Evolutionary conservation across 2,113 vertebrate species (phyloP).

Genomic region (Nyctibius bracteatus): DNA sequence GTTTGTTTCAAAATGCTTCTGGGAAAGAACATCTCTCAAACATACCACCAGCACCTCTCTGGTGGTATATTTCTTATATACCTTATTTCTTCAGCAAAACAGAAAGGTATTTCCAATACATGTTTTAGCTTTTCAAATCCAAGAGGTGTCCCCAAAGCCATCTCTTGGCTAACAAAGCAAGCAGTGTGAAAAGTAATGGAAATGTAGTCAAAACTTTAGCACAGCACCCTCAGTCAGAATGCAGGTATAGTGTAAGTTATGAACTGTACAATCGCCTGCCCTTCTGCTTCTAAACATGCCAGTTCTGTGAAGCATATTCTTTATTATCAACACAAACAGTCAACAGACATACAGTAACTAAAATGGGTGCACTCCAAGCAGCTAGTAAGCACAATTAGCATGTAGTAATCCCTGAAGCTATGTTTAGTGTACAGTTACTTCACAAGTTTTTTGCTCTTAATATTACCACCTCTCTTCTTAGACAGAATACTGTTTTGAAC

Average conservation of each 20-base stretch:
- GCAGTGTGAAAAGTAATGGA: background rate
- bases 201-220: background rate
- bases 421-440: background rate
- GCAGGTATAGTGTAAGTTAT: background rate
- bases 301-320: background rate
- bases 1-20: background rate
- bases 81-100: background rate
- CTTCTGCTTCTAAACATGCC: background rate
- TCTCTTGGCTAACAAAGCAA: background rate
- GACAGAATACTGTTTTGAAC: background rate
- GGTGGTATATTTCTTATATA: too few relatives aligned
- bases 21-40: background rate
- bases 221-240: background rate
- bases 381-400: background rate
- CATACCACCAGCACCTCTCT: background rate
- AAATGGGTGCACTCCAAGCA: background rate
- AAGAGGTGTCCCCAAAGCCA: constrained; percentile 5
- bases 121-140: background rate
- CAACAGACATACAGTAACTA: background rate
- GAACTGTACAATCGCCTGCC: background rate
- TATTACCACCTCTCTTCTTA: background rate
- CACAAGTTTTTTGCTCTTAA: background rate
- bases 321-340: background rate
- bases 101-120: background rate
- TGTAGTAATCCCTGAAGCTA: background rate